A percentile compares a stretch with the other conserved stretches of the same genome.
Conservation (phyloP, 1,140 invertebrate species). For the Melitaea cinxia region DNA sequence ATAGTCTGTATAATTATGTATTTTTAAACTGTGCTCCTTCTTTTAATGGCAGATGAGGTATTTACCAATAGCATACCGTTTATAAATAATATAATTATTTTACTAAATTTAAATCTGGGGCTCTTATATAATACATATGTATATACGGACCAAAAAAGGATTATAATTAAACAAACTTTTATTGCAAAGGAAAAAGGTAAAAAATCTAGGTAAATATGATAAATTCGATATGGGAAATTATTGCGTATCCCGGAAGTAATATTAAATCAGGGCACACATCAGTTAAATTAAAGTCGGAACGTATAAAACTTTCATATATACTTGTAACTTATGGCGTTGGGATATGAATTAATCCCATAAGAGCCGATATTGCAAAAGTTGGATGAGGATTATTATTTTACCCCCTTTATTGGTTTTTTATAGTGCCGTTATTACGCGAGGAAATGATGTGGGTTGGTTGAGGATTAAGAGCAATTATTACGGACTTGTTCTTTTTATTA, state of each 20-base stretch:
- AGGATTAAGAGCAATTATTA: conserved; percentile 27
- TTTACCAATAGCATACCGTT: too few relatives aligned
- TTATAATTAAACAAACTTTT: too few relatives aligned
- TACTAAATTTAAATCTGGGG: too few relatives aligned
- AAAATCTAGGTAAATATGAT: conserved; percentile 3
- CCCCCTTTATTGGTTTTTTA: conserved; percentile 50
- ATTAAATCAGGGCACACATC: conserved; percentile 39
- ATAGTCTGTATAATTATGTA: too few relatives aligned
- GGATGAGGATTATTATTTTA: conserved; percentile 48
- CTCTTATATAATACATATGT: too few relatives aligned
- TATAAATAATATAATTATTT: too few relatives aligned
- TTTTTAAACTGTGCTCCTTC: too few relatives aligned
- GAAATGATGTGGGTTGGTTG: conserved; percentile 22
- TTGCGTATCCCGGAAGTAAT: conserved; percentile 31
- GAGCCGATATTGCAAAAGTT: conserved; percentile 59
- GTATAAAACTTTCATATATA: conserved; percentile 51
- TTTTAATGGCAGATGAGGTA: too few relatives aligned
- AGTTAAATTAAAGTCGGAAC: conserved; percentile 48
- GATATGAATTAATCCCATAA: conserved; percentile 60
- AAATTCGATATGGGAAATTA: conserved; percentile 32
- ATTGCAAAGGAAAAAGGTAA: neutral
- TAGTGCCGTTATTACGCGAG: conserved; percentile 30
- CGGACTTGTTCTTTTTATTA: conserved; percentile 23
- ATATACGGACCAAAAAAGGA: too few relatives aligned
- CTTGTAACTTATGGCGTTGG: conserved; percentile 47